phyloP scores from a whole-genome alignment of 2,797 vertebrate genomes.

The Eleutherodactylus coqui region DNA sequence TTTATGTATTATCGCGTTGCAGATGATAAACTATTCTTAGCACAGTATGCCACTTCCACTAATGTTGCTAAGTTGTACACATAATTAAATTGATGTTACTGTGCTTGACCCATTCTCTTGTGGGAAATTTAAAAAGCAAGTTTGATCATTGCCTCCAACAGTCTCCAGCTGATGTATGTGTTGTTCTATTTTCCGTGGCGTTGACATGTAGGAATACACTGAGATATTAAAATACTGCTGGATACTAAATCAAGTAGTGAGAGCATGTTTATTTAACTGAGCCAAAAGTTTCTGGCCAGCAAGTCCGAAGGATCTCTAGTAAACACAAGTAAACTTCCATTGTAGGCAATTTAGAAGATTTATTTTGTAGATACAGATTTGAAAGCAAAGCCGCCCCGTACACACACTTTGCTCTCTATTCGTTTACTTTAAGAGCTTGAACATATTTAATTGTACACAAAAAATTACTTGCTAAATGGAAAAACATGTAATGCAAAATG shows the following conservation, averaged over 20 bases:
- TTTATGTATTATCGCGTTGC: neutral
- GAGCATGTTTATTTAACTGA: conserved; percentile 43
- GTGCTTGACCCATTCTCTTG: neutral
- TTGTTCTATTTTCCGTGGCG: conserved; percentile 53
- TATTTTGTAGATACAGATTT: conserved; percentile 27
- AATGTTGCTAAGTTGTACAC: conserved; percentile 18
- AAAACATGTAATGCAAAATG: neutral
- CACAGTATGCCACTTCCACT: neutral
- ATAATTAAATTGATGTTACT: conserved; percentile 45
- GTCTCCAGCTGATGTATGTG: conserved; percentile 49
- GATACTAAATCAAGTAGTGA: conserved; percentile 36
- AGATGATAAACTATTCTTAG: neutral
- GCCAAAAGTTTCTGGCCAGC: conserved; percentile 53
- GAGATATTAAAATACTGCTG: conserved; percentile 36
- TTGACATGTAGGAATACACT: conserved; percentile 36
- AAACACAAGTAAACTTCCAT: conserved; percentile 44
- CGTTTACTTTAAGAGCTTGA: neutral
- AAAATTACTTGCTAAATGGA: neutral
- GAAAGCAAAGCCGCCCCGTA: conserved; percentile 25
- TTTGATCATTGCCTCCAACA: conserved; percentile 25
- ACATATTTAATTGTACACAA: neutral
- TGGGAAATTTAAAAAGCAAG: conserved; percentile 21
- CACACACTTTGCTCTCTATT: conserved; percentile 9
- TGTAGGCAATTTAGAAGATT: conserved; percentile 37
- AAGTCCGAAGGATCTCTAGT: conserved; percentile 6